Evolutionary conservation across 2,888 invertebrate species (phyloP), one percentile per base, ranked within the genome.

Genomic region (Eulithis prunata): DNA sequence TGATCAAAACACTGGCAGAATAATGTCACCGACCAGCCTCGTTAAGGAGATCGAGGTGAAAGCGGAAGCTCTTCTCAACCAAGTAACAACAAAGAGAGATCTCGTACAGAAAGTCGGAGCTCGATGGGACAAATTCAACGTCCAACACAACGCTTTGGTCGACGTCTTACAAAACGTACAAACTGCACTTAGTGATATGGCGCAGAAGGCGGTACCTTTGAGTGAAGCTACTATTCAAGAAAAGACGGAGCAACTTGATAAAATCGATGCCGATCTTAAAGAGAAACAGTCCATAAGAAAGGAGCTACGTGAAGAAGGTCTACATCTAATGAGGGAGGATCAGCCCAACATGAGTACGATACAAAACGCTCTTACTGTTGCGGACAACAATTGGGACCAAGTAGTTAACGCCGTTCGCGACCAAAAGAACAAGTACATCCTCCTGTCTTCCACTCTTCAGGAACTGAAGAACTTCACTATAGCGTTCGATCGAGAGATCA

Each of bases 361-460:
- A 67, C 98, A 98, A 86, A 96, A 96, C 75, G 95, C 96, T 55
- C 87, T 98, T 0, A 94, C 97, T 0, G 94, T 96, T 0, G 94
- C 97, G 51, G 97, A 98, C 78, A 95, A 95, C 62, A 96, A 95
- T 72, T 98, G 97, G 95, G 97, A 97, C 81, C 96, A 96, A 84
- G 91, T 97, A 1, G 95, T 96, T 59, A 96, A 97, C 72, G 93
- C 95, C 60, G 94, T 97, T 28, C 94, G 94, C 62, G 96, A 97
- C 66, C 95, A 96, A 63, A 96, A 96, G 77, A 94, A 96, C 73
- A 96, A 96, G 78, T 96, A 96, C 72, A 94, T 95, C 8, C 94
- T 96, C 47, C 94, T 97, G 62, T 95, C 96, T 45, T 94, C 94
- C 47, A 95, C 96, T 0, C 94, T 97, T 89, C 96, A 96, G 75